Conservation (phyloP, 2,888 invertebrate genomes). For the Epinotia demarniana region DNA sequence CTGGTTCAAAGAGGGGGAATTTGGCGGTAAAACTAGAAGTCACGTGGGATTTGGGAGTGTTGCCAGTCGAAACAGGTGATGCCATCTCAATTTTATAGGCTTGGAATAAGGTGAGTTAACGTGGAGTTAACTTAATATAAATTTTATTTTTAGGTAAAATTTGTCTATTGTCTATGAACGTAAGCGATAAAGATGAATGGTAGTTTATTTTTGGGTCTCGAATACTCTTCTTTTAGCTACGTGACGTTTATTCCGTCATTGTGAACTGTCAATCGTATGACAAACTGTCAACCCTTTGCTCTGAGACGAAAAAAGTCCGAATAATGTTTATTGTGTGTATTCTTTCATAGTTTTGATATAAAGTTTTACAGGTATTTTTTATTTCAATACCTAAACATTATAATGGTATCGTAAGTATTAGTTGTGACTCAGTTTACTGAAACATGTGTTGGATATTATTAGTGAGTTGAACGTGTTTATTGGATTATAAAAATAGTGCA, state of each 20-base stretch:
- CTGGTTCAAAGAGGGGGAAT: no score
- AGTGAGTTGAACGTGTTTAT: constrained; percentile 40
- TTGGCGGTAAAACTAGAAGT: no score
- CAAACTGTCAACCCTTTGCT: background rate
- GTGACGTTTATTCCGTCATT: background rate
- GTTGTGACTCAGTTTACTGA: constrained; percentile 14
- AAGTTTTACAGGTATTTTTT: background rate
- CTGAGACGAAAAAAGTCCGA: background rate
- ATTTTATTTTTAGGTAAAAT: no score
- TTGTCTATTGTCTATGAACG: background rate
- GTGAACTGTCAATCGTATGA: background rate
- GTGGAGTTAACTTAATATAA: no score
- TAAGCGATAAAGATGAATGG: background rate
- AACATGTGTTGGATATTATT: constrained; percentile 21
- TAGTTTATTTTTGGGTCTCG: background rate
- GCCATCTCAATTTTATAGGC: no score
- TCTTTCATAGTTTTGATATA: constrained; percentile 25
- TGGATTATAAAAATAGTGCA: constrained; percentile 48
- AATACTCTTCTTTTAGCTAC: background rate
- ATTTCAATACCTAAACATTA: background rate
- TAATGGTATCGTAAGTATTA: constrained; percentile 4
- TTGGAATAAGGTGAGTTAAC: no score
- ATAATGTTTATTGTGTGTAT: constrained; percentile 30
- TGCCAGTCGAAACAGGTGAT: no score
- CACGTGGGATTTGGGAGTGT: no score